These are phyloP conservation scores for Carpatolechia fugitivella DNA, from an alignment of 2,888 invertebrate genomes.

Conservation along the genomic window DNA sequence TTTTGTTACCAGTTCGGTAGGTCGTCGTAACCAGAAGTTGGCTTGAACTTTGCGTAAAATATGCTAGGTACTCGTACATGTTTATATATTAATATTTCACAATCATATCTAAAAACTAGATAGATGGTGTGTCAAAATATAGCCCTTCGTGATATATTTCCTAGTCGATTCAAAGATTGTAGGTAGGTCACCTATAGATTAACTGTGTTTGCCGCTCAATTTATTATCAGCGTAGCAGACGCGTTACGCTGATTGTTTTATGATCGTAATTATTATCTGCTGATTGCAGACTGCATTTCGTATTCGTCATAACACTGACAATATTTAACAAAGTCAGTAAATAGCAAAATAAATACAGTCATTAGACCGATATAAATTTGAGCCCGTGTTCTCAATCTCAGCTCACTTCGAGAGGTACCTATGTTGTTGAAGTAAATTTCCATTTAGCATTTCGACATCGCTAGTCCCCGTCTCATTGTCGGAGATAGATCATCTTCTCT, in stretches of 20 bases:
- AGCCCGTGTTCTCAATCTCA: too few relatives aligned
- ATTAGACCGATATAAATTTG: neutral
- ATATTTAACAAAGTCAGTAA: conserved; percentile 12
- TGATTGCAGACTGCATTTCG: conserved; percentile 11
- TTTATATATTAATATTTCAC: neutral
- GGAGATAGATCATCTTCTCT: conserved; percentile 34
- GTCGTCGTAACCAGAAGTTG: neutral
- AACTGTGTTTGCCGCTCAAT: conserved; percentile 8
- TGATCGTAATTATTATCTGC: conserved; percentile 15
- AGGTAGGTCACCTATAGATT: conserved; percentile 30
- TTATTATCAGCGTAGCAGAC: conserved; percentile 12
- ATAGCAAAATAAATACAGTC: neutral
- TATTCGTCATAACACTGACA: neutral
- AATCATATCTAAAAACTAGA: conserved; percentile 17
- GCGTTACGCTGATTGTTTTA: conserved; percentile 20
- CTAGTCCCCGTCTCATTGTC: conserved; percentile 6
- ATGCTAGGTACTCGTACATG: too few relatives aligned
- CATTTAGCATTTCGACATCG: conserved; percentile 4
- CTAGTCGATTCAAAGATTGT: conserved; percentile 26
- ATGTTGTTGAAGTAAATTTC: neutral
- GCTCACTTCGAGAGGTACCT: neutral
- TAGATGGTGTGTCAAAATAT: conserved; percentile 22
- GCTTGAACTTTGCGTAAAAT: neutral
- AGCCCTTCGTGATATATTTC: conserved; percentile 23
- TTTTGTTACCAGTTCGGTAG: neutral